Conservation (phyloP, 2,797 vertebrate species). For the Oreonectes daqikongensis region DNA sequence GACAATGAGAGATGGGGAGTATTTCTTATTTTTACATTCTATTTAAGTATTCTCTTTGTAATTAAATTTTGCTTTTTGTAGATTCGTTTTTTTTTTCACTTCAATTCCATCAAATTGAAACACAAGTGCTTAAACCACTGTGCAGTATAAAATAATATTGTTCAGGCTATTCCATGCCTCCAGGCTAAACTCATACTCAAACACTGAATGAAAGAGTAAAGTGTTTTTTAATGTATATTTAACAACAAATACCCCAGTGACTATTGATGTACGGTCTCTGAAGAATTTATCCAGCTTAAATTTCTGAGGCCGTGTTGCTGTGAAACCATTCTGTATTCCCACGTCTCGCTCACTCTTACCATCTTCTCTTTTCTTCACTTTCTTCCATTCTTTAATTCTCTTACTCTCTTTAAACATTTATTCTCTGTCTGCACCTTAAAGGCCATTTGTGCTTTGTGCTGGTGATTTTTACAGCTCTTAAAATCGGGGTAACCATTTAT, state of each 20-base stretch:
- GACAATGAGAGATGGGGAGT: neutral
- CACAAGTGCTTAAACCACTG: slow-evolving; percentile 79
- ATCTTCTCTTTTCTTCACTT: slow-evolving; percentile 40
- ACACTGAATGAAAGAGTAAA: slow-evolving; percentile 95
- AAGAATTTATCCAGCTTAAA: slow-evolving; percentile 80
- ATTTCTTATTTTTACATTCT: slow-evolving; percentile 61
- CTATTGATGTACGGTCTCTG: slow-evolving; percentile 93
- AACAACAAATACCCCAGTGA: slow-evolving; percentile 94
- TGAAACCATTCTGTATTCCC: slow-evolving; percentile 82
- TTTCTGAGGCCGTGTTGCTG: slow-evolving; percentile 82
- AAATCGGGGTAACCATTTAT: slow-evolving; percentile 77
- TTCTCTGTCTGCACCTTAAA: slow-evolving; percentile 77
- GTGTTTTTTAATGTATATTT: slow-evolving; percentile 99
- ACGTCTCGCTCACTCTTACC: slow-evolving; percentile 79
- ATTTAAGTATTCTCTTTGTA: slow-evolving; percentile 62
- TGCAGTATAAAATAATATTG: slow-evolving; percentile 80
- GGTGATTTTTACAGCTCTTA: slow-evolving; percentile 80
- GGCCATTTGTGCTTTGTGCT: slow-evolving; percentile 79
- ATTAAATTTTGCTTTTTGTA: slow-evolving; percentile 8
- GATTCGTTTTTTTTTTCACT: slow-evolving; percentile 65
- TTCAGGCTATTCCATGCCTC: slow-evolving; percentile 91
- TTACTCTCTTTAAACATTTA: slow-evolving; percentile 82
- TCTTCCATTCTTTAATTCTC: slow-evolving; percentile 59
- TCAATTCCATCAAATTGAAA: slow-evolving; percentile 77
- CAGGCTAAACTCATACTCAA: slow-evolving; percentile 89